A percentile compares a stretch with the other conserved stretches of the same genome.
phyloP scores from a whole-genome alignment of 2,797 vertebrate species.

The Myoxocephalus aenaeus region DNA sequence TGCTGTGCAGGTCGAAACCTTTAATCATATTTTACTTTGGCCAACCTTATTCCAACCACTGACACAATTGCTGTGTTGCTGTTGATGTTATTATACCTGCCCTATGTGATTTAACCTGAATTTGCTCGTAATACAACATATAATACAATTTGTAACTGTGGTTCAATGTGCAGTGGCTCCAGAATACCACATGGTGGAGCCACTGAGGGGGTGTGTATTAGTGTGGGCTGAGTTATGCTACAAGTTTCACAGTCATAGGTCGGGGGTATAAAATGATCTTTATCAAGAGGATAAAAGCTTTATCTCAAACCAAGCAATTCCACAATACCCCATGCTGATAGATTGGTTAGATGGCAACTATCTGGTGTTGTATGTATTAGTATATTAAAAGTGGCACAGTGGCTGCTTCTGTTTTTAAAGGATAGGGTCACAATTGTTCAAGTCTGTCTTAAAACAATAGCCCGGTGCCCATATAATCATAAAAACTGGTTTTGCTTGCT shows the following conservation, averaged over 20 bases:
- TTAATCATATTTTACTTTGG: neutral
- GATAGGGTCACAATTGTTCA: neutral
- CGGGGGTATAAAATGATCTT: slow-evolving; percentile 9
- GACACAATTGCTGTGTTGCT: neutral
- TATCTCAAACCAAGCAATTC: neutral
- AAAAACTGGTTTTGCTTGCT: neutral
- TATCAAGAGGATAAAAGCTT: slow-evolving; percentile 4
- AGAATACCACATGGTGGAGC: slow-evolving; percentile 62
- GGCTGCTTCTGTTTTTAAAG: neutral
- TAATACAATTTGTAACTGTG: neutral
- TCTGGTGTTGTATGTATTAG: slow-evolving; percentile 18
- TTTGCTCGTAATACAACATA: neutral
- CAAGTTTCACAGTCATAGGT: slow-evolving; percentile 35
- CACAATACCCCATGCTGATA: neutral
- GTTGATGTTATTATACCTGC: neutral
- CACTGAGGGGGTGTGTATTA: slow-evolving; percentile 35
- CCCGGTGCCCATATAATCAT: neutral
- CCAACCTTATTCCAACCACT: neutral
- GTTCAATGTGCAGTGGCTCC: neutral
- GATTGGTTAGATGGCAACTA: slow-evolving; percentile 2
- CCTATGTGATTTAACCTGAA: neutral
- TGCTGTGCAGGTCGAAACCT: neutral
- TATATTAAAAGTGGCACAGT: neutral
- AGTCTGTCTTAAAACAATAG: neutral
- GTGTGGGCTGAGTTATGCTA: slow-evolving; percentile 12